These are phyloP conservation scores for Anguilla marmorata DNA, from an alignment of 2,797 vertebrate genomes.

Conservation along the genomic window DNA sequence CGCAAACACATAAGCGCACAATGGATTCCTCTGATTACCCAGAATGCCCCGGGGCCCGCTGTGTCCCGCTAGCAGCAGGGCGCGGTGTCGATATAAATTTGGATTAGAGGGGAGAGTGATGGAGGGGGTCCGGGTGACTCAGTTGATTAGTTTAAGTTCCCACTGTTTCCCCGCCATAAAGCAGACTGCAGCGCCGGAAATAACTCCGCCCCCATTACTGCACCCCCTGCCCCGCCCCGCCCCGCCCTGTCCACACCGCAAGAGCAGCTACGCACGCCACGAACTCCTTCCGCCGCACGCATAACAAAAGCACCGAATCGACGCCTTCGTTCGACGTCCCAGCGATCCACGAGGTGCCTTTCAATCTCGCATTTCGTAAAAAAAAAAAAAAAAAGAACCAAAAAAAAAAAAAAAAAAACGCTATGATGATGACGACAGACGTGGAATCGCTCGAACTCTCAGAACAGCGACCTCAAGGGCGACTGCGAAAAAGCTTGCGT, in stretches of 20 bases:
- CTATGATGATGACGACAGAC: neutral
- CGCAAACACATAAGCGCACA: slow-evolving; percentile 23
- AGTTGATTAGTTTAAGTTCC: neutral
- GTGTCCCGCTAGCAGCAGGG: slow-evolving; percentile 35
- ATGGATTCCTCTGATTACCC: slow-evolving; percentile 38
- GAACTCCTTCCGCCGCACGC: neutral
- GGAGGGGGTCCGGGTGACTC: slow-evolving; percentile 22
- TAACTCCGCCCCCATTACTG: neutral
- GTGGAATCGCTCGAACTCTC: neutral
- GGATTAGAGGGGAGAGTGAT: slow-evolving; percentile 31
- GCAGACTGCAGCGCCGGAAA: neutral
- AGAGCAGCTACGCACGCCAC: neutral
- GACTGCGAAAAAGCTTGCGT: neutral
- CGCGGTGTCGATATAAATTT: slow-evolving; percentile 43
- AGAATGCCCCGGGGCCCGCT: slow-evolving; percentile 37
- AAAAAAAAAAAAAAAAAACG: neutral
- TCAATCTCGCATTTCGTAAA: neutral
- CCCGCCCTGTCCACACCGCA: neutral
- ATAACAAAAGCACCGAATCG: neutral
- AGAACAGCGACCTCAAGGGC: neutral
- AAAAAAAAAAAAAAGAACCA: too few relatives aligned
- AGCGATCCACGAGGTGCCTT: neutral
- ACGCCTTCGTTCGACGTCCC: neutral
- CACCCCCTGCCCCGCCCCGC: neutral
- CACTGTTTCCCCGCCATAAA: neutral